phyloP scores from a whole-genome alignment of 2,888 invertebrate species.

The Micoletzkya japonica region DNA sequence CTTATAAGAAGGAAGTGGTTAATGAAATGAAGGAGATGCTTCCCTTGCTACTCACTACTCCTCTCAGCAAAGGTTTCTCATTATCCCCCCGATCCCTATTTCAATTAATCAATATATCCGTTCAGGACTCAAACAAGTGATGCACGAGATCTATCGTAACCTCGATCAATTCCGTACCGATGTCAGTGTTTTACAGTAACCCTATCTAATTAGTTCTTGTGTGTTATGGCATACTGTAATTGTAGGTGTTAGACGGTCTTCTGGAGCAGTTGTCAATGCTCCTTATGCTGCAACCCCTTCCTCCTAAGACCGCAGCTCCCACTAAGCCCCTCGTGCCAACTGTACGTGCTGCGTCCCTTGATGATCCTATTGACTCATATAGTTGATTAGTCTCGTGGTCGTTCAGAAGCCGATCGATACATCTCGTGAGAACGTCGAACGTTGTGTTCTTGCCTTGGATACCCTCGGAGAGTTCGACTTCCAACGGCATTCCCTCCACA shows the following conservation, averaged over 20 bases:
- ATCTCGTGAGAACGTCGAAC: constrained; percentile 75
- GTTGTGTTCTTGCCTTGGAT: constrained; percentile 85
- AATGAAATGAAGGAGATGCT: constrained; percentile 77
- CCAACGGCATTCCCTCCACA: constrained; percentile 53
- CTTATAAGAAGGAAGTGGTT: constrained; percentile 75
- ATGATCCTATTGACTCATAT: background rate
- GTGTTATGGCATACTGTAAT: background rate
- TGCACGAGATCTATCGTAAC: constrained; percentile 2
- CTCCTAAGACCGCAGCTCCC: constrained; percentile 39
- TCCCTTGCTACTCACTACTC: constrained; percentile 88
- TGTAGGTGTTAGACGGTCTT: constrained; percentile 6
- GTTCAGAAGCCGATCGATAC: background rate
- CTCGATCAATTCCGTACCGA: background rate
- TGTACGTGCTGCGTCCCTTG: background rate
- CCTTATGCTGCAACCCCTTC: constrained; percentile 79
- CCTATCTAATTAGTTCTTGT: too few species aligned
- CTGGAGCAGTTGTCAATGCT: constrained; percentile 69
- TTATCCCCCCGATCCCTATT: too few species aligned
- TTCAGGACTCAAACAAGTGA: background rate
- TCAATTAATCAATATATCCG: background rate
- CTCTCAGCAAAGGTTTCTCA: constrained; percentile 70
- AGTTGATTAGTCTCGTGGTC: background rate
- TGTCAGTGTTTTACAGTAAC: background rate
- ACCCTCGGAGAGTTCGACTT: constrained; percentile 85
- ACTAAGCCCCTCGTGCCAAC: constrained; percentile 14